These are phyloP conservation scores for Phyllostomus discolor DNA, from an alignment of 2,113 vertebrate species.

Conservation along the genomic window DNA sequence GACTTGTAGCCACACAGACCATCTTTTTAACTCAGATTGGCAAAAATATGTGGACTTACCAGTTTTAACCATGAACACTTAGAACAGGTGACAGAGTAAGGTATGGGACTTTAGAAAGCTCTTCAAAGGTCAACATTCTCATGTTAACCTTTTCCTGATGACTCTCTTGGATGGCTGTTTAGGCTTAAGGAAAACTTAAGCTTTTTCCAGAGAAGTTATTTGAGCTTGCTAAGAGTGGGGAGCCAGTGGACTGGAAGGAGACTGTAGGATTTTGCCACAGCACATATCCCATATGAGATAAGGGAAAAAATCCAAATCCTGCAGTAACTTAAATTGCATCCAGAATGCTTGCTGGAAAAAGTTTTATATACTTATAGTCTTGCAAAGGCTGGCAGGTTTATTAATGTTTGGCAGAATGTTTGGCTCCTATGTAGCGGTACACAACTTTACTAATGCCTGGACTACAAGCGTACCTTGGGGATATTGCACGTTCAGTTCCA, in stretches of 20 bases:
- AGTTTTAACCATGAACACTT: not conserved
- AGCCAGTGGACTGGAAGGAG: not conserved
- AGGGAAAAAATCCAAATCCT: not conserved
- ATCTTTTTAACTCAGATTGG: not conserved
- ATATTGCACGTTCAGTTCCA: not conserved
- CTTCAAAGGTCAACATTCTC: not conserved
- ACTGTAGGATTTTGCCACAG: not conserved
- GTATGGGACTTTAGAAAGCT: not conserved
- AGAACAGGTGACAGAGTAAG: not conserved
- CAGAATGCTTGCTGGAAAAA: not conserved
- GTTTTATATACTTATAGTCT: not conserved
- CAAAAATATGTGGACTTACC: not conserved
- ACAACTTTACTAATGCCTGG: not conserved
- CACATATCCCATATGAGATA: not conserved
- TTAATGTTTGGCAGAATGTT: not conserved
- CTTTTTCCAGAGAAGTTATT: not conserved
- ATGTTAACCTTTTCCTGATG: not conserved
- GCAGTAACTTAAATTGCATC: not conserved
- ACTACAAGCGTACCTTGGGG: not conserved
- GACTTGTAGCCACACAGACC: not conserved
- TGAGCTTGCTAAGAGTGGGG: not conserved
- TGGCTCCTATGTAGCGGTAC: not conserved
- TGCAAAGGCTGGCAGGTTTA: not conserved
- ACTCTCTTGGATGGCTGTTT: not conserved
- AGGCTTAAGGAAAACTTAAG: not conserved